These are phyloP conservation scores for Herpailurus yagouaroundi DNA, from an alignment of 2,113 vertebrate genomes.

Conservation along the genomic window DNA sequence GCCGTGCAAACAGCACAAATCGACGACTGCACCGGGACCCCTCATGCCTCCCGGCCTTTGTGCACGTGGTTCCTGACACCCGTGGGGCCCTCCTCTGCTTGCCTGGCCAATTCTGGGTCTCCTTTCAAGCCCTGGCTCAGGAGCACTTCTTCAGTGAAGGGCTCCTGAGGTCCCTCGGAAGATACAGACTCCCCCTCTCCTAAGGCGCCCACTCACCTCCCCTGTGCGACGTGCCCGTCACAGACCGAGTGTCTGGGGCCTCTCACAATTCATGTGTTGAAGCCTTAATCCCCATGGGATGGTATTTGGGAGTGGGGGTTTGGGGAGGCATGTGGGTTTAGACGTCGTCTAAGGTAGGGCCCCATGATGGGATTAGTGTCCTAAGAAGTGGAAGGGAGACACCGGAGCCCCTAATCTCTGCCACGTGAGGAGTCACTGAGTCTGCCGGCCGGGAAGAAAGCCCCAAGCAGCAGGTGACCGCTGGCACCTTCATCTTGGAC, in stretches of 20 bases:
- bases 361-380: background rate
- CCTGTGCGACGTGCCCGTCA: fast-evolving
- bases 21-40: fast-evolving
- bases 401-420: background rate
- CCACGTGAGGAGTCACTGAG: fast-evolving
- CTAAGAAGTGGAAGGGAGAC: background rate
- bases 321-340: background rate
- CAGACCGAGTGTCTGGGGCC: background rate
- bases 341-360: too few relatives aligned
- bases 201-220: background rate
- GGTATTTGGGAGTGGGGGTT: background rate
- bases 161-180: fast-evolving
- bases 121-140: fast-evolving
- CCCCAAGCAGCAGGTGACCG: background rate
- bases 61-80: fast-evolving
- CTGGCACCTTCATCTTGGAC: background rate
- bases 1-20: fast-evolving
- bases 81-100: background rate
- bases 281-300: background rate
- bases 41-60: background rate
- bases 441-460: background rate
- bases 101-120: background rate
- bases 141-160: background rate
- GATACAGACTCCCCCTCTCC: fast-evolving
- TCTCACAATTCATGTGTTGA: too few relatives aligned